Conservation (phyloP, 2,888 invertebrate species). For the Mantis religiosa region DNA sequence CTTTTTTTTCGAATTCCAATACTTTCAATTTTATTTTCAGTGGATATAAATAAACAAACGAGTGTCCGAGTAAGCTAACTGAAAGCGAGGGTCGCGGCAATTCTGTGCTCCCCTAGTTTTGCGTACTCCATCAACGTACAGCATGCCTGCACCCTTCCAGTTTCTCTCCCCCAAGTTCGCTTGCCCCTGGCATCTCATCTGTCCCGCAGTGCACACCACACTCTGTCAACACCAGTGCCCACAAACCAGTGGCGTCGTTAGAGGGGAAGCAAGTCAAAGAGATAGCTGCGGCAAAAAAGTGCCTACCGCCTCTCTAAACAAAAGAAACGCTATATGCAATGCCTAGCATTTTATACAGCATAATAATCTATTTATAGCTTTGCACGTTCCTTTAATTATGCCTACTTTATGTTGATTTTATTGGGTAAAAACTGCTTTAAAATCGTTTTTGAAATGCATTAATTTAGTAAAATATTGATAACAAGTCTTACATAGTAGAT, state of each 20-base stretch:
- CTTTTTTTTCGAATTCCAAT: not conserved
- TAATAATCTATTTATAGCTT: no score
- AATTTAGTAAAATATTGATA: no score
- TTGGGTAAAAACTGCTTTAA: no score
- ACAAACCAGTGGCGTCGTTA: conserved; percentile 25
- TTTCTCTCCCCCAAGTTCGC: conserved; percentile 1
- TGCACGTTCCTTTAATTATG: no score
- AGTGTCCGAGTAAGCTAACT: not conserved
- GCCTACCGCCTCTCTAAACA: not conserved
- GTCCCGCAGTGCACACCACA: conserved; percentile 22
- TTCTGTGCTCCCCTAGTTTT: not conserved
- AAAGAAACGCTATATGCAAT: not conserved
- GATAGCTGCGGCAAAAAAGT: conserved; percentile 2
- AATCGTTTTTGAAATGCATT: no score
- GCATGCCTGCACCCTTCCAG: conserved; percentile 1
- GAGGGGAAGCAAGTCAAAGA: conserved; percentile 13
- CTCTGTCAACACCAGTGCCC: conserved; percentile 25
- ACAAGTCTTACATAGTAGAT: no score
- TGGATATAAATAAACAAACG: not conserved
- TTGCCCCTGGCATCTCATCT: conserved; percentile 6
- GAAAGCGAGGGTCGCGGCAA: not conserved
- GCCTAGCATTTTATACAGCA: no score
- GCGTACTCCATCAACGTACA: conserved; percentile 10
- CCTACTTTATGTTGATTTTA: no score
- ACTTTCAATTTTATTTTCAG: not conserved